Conservation (phyloP, 2,888 invertebrate species). For the Ypsolopha sequella region DNA sequence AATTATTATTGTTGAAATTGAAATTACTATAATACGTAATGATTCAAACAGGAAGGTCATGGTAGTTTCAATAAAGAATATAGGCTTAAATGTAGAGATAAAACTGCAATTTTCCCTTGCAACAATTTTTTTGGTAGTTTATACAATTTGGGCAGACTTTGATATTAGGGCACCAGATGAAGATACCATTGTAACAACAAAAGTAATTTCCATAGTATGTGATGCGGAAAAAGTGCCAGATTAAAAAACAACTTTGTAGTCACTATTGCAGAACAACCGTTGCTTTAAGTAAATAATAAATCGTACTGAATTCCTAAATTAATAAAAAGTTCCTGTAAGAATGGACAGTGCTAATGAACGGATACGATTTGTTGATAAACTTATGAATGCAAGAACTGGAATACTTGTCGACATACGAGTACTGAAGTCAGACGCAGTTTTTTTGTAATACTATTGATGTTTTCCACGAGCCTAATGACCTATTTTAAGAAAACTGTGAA, state of each 20-base stretch:
- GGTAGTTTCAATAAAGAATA: no score
- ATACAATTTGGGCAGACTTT: neutral
- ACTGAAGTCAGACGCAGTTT: neutral
- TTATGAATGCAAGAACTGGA: neutral
- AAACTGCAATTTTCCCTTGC: no score
- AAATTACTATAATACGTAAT: no score
- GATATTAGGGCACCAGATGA: neutral
- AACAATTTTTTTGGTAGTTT: neutral
- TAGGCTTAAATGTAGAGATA: no score
- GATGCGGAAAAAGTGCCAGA: no score
- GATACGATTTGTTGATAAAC: constrained; percentile 2
- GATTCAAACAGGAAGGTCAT: no score
- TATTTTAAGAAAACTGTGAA: constrained; percentile 3
- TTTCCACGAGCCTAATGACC: constrained; percentile 7
- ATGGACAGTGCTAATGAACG: neutral
- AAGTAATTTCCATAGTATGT: no score
- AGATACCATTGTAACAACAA: neutral
- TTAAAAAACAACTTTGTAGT: neutral
- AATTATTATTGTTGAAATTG: no score
- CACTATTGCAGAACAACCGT: neutral
- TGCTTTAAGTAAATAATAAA: neutral
- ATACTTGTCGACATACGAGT: neutral
- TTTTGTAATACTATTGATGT: constrained; percentile 8
- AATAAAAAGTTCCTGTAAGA: neutral
- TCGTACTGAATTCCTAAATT: neutral